These are phyloP conservation scores for Drosophila parthenogenetica DNA, from an alignment of 2,888 invertebrate genomes.

Conservation along the genomic window DNA sequence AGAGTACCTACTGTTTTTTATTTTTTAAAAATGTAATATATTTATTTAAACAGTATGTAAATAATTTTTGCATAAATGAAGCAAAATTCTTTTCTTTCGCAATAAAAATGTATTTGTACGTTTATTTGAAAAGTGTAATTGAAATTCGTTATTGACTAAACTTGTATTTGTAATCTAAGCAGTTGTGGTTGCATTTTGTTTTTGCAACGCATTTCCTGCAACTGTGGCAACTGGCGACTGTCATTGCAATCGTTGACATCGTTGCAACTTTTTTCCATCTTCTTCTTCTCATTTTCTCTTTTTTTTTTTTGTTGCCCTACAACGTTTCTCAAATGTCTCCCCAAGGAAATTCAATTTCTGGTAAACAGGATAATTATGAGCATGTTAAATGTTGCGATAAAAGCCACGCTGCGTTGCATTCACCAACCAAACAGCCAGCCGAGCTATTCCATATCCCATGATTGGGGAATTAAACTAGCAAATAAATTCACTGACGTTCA, in stretches of 20 bases:
- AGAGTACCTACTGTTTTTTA: too few relatives aligned
- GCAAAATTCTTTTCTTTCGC: too few relatives aligned
- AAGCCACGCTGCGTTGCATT: constrained; percentile 79
- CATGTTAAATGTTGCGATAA: constrained; percentile 82
- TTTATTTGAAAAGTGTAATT: constrained; percentile 16
- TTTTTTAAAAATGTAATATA: too few relatives aligned
- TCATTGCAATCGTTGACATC: constrained; percentile 72
- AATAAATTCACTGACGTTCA: constrained; percentile 61
- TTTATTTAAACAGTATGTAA: too few relatives aligned
- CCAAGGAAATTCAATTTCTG: constrained; percentile 81
- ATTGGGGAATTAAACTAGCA: constrained; percentile 76
- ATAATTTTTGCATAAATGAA: too few relatives aligned
- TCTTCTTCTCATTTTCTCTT: neutral
- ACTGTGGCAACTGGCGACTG: constrained; percentile 61
- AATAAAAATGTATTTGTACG: too few relatives aligned
- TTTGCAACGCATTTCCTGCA: constrained; percentile 53
- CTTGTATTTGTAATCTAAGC: neutral
- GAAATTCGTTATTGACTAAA: neutral
- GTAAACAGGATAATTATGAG: constrained; percentile 82
- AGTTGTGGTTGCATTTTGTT: constrained; percentile 53
- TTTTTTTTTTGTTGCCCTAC: neutral
- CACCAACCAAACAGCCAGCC: constrained; percentile 19
- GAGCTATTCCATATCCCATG: constrained; percentile 57
- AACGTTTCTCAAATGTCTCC: constrained; percentile 53
- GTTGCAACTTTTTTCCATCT: constrained; percentile 39